phyloP scores from a whole-genome alignment of 92 coral and sea anemone genomes.

The Metridium senile region DNA sequence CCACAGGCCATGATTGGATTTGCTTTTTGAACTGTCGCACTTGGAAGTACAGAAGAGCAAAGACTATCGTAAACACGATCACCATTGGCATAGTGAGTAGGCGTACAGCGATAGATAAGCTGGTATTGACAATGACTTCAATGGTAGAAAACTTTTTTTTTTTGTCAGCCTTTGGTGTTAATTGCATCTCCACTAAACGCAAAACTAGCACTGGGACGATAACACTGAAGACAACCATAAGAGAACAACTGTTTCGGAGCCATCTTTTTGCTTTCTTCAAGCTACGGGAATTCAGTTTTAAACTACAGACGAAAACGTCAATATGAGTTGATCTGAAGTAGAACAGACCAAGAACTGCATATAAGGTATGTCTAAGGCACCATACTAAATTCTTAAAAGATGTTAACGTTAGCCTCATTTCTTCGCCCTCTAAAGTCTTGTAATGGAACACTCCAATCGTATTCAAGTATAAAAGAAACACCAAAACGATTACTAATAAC shows the following conservation, averaged over 20 bases:
- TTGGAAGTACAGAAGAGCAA: conserved; percentile 56
- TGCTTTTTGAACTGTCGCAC: conserved; percentile 44
- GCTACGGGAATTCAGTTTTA: conserved; percentile 47
- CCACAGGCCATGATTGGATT: conserved; percentile 50
- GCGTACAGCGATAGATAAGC: conserved; percentile 31
- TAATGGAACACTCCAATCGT: conserved; percentile 58
- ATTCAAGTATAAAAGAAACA: conserved; percentile 8
- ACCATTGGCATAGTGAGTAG: conserved; percentile 49
- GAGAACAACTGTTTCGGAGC: conserved; percentile 10
- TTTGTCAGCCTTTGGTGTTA: conserved; percentile 14
- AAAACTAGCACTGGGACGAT: conserved; percentile 39
- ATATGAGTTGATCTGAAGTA: conserved; percentile 63
- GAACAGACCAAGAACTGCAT: conserved; percentile 44
- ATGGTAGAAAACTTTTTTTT: conserved; percentile 17
- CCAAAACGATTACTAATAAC: not conserved
- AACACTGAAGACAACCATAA: conserved; percentile 27
- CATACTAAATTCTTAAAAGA: conserved; percentile 57
- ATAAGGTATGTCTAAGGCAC: conserved; percentile 47
- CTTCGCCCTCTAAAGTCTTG: conserved; percentile 56
- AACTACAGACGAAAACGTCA: conserved; percentile 41
- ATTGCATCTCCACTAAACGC: conserved; percentile 28
- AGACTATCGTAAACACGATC: conserved; percentile 40
- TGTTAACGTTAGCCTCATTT: conserved; percentile 51
- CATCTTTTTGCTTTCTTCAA: conserved; percentile 42
- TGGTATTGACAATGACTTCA: conserved; percentile 15